Percentiles rank a stretch among this genome's conserved stretches.
Evolutionary conservation across 2,113 vertebrate species (phyloP).

Genomic region (Uria lomvia): DNA sequence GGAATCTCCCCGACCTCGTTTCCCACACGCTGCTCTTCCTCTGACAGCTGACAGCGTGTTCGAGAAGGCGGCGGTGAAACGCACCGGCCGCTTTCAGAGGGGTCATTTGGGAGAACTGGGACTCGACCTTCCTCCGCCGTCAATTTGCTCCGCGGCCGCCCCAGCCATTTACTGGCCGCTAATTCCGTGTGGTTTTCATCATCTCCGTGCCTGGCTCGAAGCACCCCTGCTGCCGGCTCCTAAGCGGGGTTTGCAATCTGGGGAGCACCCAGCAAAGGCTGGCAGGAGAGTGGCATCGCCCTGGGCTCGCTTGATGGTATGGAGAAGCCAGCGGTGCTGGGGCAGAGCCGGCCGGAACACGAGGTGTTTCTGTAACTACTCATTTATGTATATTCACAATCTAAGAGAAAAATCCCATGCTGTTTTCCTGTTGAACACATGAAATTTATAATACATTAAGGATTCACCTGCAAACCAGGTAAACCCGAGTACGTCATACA

Average conservation of each 20-base stretch:
- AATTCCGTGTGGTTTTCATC: not conserved
- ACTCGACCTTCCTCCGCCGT: not conserved
- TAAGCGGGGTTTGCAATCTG: not conserved
- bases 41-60: not conserved
- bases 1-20: not conserved
- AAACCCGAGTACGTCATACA: not conserved
- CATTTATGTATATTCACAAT: not conserved
- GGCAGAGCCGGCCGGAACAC: not conserved
- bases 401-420: not conserved
- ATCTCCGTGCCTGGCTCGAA: not conserved
- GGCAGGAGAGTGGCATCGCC: not conserved
- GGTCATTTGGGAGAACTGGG: not conserved
- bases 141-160: not conserved
- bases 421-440: not conserved
- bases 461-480: not conserved
- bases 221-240: not conserved
- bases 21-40: not conserved
- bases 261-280: not conserved
- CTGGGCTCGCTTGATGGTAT: rapidly evolving
- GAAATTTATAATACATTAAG: not conserved
- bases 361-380: rapidly evolving
- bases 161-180: not conserved
- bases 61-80: not conserved
- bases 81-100: not conserved
- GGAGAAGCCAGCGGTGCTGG: not conserved